phyloP scores from a whole-genome alignment of 2,888 invertebrate genomes.

The Thymelicus acteon region DNA sequence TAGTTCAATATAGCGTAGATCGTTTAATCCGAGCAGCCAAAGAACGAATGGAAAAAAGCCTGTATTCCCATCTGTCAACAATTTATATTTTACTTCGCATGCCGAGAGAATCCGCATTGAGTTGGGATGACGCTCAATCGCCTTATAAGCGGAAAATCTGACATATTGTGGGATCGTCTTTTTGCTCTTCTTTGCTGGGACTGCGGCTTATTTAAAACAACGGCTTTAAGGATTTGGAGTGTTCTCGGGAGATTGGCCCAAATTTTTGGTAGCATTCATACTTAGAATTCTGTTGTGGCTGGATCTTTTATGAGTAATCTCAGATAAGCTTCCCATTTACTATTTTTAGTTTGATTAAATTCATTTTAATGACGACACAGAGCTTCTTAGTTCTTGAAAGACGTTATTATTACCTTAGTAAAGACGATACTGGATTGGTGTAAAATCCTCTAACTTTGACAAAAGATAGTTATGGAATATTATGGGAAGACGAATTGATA shows the following conservation, averaged over 20 bases:
- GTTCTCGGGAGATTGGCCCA: constrained; percentile 19
- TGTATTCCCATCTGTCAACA: constrained; percentile 30
- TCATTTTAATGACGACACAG: no score
- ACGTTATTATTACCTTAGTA: no score
- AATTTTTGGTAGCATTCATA: constrained; percentile 6
- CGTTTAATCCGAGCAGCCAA: constrained; percentile 18
- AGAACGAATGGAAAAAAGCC: constrained; percentile 16
- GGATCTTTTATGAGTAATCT: constrained; percentile 20
- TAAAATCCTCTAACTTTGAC: no score
- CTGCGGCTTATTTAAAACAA: constrained; percentile 35
- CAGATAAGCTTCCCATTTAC: background rate
- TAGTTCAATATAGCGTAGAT: background rate
- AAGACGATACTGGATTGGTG: no score
- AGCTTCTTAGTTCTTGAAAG: no score
- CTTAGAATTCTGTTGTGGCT: constrained; percentile 8
- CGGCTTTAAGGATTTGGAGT: constrained; percentile 33
- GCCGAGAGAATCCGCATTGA: constrained; percentile 28
- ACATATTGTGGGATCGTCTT: constrained; percentile 33
- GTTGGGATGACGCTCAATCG: constrained; percentile 30
- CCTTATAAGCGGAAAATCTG: constrained; percentile 37
- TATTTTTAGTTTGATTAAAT: no score
- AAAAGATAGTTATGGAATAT: no score
- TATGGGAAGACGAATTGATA: no score
- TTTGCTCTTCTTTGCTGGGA: constrained; percentile 27
- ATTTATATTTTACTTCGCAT: constrained; percentile 31